A percentile compares a stretch with the other conserved stretches of the same genome.
phyloP scores from a whole-genome alignment of 2,113 vertebrate species.

The Apaloderma vittatum region DNA sequence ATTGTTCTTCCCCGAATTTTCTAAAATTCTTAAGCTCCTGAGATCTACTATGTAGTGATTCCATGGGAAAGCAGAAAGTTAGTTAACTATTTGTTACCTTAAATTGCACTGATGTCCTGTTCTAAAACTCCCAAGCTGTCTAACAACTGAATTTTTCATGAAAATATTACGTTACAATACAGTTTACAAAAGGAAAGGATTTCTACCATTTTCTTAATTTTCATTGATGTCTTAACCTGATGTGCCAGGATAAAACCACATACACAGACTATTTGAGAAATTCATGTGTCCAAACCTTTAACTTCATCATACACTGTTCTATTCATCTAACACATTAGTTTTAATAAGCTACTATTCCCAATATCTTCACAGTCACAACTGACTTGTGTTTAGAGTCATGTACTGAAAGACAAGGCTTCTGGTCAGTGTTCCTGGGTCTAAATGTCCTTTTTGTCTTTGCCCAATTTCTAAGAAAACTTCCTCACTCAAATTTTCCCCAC shows the following conservation, averaged over 20 bases:
- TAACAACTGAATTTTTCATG: not conserved
- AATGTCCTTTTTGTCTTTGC: not conserved
- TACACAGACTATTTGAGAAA: not conserved
- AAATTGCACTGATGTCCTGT: not conserved
- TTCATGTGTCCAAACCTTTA: not conserved
- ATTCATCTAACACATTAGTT: not conserved
- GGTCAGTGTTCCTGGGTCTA: not conserved
- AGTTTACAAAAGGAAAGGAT: not conserved
- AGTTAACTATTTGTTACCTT: not conserved
- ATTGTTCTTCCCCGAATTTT: not conserved
- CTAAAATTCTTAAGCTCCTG: not conserved
- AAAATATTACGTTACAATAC: not conserved
- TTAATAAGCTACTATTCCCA: not conserved
- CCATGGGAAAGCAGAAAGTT: not conserved
- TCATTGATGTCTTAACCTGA: not conserved
- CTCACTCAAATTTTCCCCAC: not conserved
- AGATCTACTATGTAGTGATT: not conserved
- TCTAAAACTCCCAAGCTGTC: not conserved
- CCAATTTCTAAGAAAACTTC: not conserved
- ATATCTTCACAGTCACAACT: not conserved
- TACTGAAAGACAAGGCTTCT: not conserved
- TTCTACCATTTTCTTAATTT: not conserved
- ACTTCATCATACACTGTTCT: not conserved
- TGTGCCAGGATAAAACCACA: not conserved
- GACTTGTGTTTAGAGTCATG: not conserved